Percentiles rank a stretch among this genome's conserved stretches.
phyloP scores from a whole-genome alignment of 2,113 vertebrate species.

The Holacanthus passer region DNA sequence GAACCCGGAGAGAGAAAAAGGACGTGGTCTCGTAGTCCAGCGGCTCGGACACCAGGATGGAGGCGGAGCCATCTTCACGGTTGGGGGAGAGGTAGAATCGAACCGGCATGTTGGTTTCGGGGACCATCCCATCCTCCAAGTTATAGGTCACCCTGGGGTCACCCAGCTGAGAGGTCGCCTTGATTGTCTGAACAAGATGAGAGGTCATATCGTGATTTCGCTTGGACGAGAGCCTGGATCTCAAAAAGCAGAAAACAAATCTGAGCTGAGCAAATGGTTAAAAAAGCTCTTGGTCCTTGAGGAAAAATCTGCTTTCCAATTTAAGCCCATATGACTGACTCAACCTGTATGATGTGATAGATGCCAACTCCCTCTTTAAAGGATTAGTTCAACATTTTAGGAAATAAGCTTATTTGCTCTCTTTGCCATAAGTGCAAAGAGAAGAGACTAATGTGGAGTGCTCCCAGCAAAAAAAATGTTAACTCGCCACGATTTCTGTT shows the following conservation, averaged over 20 bases:
- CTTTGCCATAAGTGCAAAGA: too few species aligned
- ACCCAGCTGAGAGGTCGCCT: conserved; percentile 89
- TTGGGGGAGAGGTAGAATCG: conserved; percentile 93
- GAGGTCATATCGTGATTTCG: neutral
- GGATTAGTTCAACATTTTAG: too few species aligned
- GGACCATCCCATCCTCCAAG: conserved; percentile 91
- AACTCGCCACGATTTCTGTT: too few species aligned
- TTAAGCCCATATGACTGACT: too few species aligned
- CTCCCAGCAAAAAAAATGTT: too few species aligned
- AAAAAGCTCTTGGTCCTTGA: neutral
- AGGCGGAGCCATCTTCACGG: conserved; percentile 89
- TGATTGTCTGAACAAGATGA: conserved; percentile 85
- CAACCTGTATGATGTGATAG: too few species aligned
- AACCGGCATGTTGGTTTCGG: conserved; percentile 91
- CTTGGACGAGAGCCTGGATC: neutral
- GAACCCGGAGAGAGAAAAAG: conserved; percentile 87
- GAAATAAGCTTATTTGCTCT: too few species aligned
- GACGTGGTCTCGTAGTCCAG: conserved; percentile 90
- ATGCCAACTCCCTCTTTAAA: too few species aligned
- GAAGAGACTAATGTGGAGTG: too few species aligned
- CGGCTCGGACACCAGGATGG: conserved; percentile 89
- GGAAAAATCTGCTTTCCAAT: too few species aligned
- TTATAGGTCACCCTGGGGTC: conserved; percentile 91
- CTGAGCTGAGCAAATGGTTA: neutral
- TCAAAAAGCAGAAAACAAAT: neutral